Evolutionary conservation across 2,113 vertebrate genomes (phyloP).

Genomic region (Anarrhichthys ocellatus): DNA sequence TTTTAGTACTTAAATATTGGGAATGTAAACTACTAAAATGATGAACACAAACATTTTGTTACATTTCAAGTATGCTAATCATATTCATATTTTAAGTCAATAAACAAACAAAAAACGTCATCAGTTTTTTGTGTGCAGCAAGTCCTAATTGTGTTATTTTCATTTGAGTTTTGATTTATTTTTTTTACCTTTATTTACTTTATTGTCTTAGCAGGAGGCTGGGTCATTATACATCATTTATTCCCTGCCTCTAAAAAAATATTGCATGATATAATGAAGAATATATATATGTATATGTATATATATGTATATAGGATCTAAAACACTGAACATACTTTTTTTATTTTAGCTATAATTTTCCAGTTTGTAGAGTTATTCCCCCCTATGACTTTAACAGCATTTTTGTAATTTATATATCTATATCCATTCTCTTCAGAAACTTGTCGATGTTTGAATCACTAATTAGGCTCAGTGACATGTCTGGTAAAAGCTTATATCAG

Average conservation of each 20-base stretch:
- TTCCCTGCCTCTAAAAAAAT: not conserved
- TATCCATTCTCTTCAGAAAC: not conserved
- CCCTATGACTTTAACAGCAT: not conserved
- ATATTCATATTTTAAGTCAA: conserved; percentile 76
- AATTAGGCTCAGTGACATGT: not conserved
- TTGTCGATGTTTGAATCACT: not conserved
- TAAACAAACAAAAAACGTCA: conserved; percentile 61
- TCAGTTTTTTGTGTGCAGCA: conserved; percentile 2
- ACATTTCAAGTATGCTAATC: conserved; percentile 72
- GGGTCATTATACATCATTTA: not conserved
- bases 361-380: not conserved
- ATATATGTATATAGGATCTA: not conserved
- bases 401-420: not conserved
- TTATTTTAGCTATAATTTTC: not conserved
- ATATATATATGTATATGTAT: too few species aligned
- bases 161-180: not conserved
- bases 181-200: not conserved
- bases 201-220: not conserved
- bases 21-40: conserved; percentile 70
- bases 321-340: not conserved
- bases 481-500: not conserved
- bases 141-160: conserved; percentile 17
- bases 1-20: conserved; percentile 62
- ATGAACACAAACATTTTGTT: conserved; percentile 69
- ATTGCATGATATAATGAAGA: not conserved